phyloP scores from a whole-genome alignment of 1,140 invertebrate species.

The Portunus trituberculatus region DNA sequence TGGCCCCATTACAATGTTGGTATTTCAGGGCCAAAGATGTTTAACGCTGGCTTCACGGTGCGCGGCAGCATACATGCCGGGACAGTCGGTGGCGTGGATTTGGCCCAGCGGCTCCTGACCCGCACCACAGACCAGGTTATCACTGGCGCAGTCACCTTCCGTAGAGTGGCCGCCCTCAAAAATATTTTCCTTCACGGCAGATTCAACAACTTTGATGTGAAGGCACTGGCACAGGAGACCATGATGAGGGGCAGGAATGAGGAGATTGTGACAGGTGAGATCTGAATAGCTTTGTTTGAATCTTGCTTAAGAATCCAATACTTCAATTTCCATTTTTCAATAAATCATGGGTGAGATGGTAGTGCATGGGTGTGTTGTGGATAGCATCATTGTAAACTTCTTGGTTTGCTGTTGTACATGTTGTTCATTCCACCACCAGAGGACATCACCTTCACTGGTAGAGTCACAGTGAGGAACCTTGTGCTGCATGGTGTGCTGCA shows the following conservation, averaged over 20 bases:
- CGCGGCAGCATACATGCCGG: conserved; percentile 4
- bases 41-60: conserved; percentile 5
- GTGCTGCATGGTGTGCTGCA: not conserved
- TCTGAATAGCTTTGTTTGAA: no score
- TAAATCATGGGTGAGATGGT: no score
- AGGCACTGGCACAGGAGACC: not conserved
- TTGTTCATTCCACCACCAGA: not conserved
- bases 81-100: conserved; percentile 36
- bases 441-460: not conserved
- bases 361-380: no score
- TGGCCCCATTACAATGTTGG: no score
- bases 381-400: no score
- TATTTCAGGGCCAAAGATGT: conserved; percentile 50
- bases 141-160: not conserved
- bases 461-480: not conserved
- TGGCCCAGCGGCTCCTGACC: conserved; percentile 44
- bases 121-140: conserved; percentile 59
- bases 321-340: no score
- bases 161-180: not conserved
- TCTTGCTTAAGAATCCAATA: no score
- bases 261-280: not conserved
- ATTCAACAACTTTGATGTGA: conserved; percentile 51
- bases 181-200: conserved; percentile 27
- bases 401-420: not conserved
- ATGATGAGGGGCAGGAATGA: not conserved